Percentiles rank a stretch among this genome's conserved stretches.
phyloP scores from a whole-genome alignment of 2,888 invertebrate species.

The Scaptomyza parva region DNA sequence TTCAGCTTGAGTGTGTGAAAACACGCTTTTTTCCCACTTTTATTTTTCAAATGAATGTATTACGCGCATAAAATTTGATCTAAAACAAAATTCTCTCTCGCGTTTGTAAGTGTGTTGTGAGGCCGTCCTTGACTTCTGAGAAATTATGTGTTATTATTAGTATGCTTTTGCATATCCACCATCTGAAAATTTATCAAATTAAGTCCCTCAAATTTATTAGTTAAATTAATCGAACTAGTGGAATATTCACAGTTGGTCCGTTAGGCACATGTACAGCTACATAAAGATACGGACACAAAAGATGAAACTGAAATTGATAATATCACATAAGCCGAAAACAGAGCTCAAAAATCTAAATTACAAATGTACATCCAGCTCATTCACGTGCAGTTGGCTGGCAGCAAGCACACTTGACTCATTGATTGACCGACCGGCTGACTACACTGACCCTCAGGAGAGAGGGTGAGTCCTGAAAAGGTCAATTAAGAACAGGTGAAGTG shows the following conservation, averaged over 20 bases:
- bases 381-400: slow-evolving; percentile 14
- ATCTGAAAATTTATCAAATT: slow-evolving; percentile 15
- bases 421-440: slow-evolving; percentile 28
- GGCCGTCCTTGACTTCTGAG: slow-evolving; percentile 39
- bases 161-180: slow-evolving; percentile 10
- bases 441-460: slow-evolving; percentile 47
- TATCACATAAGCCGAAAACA: neutral
- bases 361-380: slow-evolving; percentile 2
- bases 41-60: slow-evolving; percentile 68
- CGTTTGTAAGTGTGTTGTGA: slow-evolving; percentile 21
- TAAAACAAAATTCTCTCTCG: slow-evolving; percentile 28
- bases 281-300: neutral
- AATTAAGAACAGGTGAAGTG: slow-evolving; percentile 78
- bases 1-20: slow-evolving; percentile 68
- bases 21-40: slow-evolving; percentile 74
- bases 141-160: neutral
- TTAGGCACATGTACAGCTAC: neutral
- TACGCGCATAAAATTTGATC: slow-evolving; percentile 39
- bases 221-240: neutral
- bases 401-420: slow-evolving; percentile 36
- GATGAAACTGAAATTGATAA: slow-evolving; percentile 6
- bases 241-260: slow-evolving; percentile 1
- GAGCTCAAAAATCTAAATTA: slow-evolving; percentile 1
- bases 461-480: slow-evolving; percentile 64
- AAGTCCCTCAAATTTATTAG: neutral